Evolutionary conservation across 2,888 invertebrate genomes (phyloP).

Genomic region (Pycnomerus fuliginosus): DNA sequence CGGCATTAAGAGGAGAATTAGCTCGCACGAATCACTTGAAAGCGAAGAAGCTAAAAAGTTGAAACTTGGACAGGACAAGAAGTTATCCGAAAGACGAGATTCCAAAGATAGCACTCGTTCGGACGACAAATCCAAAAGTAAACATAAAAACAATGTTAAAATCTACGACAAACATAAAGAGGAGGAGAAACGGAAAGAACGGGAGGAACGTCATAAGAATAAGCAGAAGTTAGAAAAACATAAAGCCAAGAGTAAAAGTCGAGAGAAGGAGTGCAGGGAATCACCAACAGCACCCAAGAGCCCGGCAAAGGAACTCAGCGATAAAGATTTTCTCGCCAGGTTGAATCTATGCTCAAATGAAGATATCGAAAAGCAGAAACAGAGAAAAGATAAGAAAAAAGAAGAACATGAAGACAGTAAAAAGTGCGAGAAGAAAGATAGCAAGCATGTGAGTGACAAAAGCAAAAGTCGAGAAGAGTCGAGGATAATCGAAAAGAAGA

Average conservation of each 20-base stretch:
- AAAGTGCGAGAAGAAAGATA: slow-evolving; percentile 29
- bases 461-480: slow-evolving; percentile 10
- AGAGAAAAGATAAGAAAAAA: slow-evolving; percentile 30
- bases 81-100: slow-evolving; percentile 62
- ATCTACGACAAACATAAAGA: slow-evolving; percentile 55
- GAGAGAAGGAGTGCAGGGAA: slow-evolving; percentile 45
- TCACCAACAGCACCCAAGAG: slow-evolving; percentile 37
- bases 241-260: slow-evolving; percentile 45
- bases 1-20: slow-evolving; percentile 72
- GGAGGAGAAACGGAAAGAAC: slow-evolving; percentile 43
- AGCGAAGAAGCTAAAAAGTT: slow-evolving; percentile 62
- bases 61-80: slow-evolving; percentile 57
- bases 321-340: slow-evolving; percentile 61
- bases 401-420: slow-evolving; percentile 28
- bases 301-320: slow-evolving; percentile 42
- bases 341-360: slow-evolving; percentile 58
- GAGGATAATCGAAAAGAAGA: slow-evolving; percentile 30
- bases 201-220: slow-evolving; percentile 47
- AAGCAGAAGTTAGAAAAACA: slow-evolving; percentile 41
- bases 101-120: slow-evolving; percentile 64
- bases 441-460: slow-evolving; percentile 20
- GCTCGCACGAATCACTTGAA: slow-evolving; percentile 69
- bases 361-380: slow-evolving; percentile 59
- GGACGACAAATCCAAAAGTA: slow-evolving; percentile 53
- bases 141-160: slow-evolving; percentile 62